phyloP scores from a whole-genome alignment of 2,797 vertebrate species.

The Paedocypris micromegethes region DNA sequence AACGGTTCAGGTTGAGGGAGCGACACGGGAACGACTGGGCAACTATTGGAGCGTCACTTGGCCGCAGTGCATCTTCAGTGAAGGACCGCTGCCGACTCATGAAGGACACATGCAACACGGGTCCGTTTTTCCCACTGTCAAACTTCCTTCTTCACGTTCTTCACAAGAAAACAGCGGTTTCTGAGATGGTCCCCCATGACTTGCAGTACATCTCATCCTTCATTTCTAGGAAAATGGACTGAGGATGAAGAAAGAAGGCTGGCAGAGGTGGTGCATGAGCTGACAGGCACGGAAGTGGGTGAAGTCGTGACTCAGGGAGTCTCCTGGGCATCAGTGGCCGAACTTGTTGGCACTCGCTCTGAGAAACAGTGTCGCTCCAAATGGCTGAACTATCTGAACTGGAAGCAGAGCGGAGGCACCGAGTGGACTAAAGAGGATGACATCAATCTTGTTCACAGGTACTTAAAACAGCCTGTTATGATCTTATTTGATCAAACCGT shows the following conservation, averaged over 20 bases:
- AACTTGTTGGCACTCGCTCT: constrained; percentile 88
- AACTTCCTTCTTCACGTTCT: not conserved
- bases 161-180: too few relatives aligned
- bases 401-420: constrained; percentile 97
- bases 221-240: constrained; percentile 88
- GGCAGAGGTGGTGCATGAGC: constrained; percentile 91
- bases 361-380: constrained; percentile 99
- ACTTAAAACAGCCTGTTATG: too few relatives aligned
- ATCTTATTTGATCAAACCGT: too few relatives aligned
- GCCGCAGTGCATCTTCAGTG: constrained; percentile 94
- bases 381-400: constrained; percentile 99
- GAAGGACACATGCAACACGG: constrained; percentile 98
- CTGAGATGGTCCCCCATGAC: too few relatives aligned
- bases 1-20: constrained; percentile 74
- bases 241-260: constrained; percentile 92
- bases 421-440: constrained; percentile 99
- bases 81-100: constrained; percentile 97
- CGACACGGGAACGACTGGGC: constrained; percentile 98
- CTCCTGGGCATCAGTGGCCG: constrained; percentile 93
- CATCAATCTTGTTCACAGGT: constrained; percentile 81
- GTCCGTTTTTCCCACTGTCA: constrained; percentile 55
- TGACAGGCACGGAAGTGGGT: constrained; percentile 88
- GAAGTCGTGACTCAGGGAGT: constrained; percentile 93
- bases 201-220: not conserved
- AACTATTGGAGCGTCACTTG: constrained; percentile 91